Evolutionary conservation across 2,888 invertebrate species (phyloP).

Genomic region (Pterobdella sp.): DNA sequence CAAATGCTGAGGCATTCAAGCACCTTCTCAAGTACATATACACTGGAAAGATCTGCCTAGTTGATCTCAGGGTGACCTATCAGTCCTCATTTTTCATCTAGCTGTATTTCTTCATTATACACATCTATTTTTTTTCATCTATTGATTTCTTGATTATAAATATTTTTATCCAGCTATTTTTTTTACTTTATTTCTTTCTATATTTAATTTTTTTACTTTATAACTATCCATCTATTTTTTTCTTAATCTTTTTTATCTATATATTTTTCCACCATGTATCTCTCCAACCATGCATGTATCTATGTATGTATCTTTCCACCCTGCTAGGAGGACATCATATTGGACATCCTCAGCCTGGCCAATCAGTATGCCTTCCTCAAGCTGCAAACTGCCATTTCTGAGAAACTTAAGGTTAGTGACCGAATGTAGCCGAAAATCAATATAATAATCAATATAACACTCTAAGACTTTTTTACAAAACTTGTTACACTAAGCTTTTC

Average conservation of each 20-base stretch:
- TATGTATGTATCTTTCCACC: not conserved
- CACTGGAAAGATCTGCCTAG: slow-evolving; percentile 66
- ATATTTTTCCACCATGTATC: not conserved
- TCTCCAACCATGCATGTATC: not conserved
- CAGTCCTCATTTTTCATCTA: too few species aligned
- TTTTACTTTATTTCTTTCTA: not conserved
- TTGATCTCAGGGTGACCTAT: slow-evolving; percentile 57
- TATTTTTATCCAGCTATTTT: not conserved
- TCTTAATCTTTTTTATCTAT: not conserved
- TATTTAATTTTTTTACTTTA: too few species aligned
- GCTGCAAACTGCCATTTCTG: slow-evolving; percentile 81
- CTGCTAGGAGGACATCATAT: slow-evolving; percentile 49
- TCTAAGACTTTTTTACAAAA: too few species aligned
- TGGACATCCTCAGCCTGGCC: slow-evolving; percentile 70
- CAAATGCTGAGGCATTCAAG: slow-evolving; percentile 52
- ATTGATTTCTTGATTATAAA: slow-evolving; percentile 7
- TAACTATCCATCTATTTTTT: not conserved
- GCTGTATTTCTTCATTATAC: too few species aligned
- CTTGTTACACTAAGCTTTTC: too few species aligned
- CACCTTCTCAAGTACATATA: slow-evolving; percentile 87
- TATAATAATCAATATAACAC: too few species aligned
- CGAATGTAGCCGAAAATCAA: too few species aligned
- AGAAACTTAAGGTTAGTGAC: slow-evolving; percentile 79
- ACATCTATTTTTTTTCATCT: too few species aligned
- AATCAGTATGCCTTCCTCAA: slow-evolving; percentile 92